Percentiles rank a stretch among this genome's conserved stretches.
Conservation (phyloP, 2,113 vertebrate species). For the Climacteris rufus region DNA sequence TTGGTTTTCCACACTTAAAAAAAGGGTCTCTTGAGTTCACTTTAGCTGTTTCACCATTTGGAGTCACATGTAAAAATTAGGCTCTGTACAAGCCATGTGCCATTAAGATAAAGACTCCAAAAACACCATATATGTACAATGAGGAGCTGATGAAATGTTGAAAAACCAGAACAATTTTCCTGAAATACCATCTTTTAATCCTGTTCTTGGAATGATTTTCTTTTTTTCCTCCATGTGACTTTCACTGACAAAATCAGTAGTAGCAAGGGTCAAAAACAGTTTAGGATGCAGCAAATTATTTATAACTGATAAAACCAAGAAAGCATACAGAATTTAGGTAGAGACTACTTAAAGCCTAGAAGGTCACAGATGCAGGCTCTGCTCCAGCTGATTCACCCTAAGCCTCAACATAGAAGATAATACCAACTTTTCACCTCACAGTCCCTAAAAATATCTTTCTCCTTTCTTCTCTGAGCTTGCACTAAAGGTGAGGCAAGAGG, state of each 20-base stretch:
- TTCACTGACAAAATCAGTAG: background rate
- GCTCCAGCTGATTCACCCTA: background rate
- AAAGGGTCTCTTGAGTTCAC: background rate
- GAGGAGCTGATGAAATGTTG: background rate
- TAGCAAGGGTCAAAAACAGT: background rate
- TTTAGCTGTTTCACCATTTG: background rate
- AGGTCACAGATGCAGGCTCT: background rate
- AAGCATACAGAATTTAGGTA: background rate
- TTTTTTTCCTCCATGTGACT: background rate
- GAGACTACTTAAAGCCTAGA: background rate
- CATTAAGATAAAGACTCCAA: background rate
- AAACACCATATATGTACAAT: background rate
- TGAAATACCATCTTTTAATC: slow-evolving; percentile 26
- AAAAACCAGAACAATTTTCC: slow-evolving; percentile 9
- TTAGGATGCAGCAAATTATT: background rate
- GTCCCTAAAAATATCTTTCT: background rate
- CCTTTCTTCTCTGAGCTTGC: background rate
- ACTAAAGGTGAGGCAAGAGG: background rate
- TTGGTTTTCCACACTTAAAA: background rate
- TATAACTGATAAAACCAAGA: background rate
- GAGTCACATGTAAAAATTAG: background rate
- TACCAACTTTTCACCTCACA: background rate
- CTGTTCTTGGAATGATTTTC: background rate
- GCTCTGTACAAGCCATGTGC: background rate
- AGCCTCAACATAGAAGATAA: background rate